phyloP scores from a whole-genome alignment of 2,113 vertebrate species.

The Tetrao urogallus region DNA sequence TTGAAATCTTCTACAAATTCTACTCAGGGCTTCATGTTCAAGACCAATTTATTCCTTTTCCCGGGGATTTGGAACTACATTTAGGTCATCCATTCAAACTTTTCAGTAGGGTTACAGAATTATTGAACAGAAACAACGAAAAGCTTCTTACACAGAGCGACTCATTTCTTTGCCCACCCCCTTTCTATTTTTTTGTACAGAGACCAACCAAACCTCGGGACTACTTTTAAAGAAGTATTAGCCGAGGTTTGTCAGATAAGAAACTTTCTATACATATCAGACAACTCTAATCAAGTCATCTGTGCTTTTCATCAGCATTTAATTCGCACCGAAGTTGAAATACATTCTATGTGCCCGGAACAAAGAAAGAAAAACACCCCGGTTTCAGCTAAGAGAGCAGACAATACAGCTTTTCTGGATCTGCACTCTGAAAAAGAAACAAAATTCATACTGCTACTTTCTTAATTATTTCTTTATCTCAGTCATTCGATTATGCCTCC shows the following conservation, averaged over 20 bases:
- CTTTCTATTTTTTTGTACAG: not conserved
- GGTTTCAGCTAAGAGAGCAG: not conserved
- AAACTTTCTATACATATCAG: not conserved
- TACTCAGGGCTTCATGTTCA: not conserved
- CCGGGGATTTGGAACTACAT: not conserved
- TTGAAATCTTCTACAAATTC: not conserved
- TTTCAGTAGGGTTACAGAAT: not conserved
- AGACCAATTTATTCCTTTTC: not conserved
- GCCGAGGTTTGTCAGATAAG: not conserved
- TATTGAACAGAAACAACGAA: not conserved
- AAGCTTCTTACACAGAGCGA: not conserved
- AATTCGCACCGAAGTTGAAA: not conserved
- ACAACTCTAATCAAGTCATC: not conserved
- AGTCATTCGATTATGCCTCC: not conserved
- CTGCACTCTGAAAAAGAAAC: not conserved
- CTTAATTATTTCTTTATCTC: not conserved
- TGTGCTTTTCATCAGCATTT: not conserved
- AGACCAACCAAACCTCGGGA: not conserved
- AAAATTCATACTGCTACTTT: not conserved
- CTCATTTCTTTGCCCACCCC: not conserved
- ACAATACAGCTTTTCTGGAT: not conserved
- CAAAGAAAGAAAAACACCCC: rapidly evolving
- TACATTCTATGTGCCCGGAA: not conserved
- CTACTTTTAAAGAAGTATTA: not conserved
- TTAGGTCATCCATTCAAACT: not conserved